Evolutionary conservation across 1,140 invertebrate genomes (phyloP).

Genomic region (Drosophila subobscura): DNA sequence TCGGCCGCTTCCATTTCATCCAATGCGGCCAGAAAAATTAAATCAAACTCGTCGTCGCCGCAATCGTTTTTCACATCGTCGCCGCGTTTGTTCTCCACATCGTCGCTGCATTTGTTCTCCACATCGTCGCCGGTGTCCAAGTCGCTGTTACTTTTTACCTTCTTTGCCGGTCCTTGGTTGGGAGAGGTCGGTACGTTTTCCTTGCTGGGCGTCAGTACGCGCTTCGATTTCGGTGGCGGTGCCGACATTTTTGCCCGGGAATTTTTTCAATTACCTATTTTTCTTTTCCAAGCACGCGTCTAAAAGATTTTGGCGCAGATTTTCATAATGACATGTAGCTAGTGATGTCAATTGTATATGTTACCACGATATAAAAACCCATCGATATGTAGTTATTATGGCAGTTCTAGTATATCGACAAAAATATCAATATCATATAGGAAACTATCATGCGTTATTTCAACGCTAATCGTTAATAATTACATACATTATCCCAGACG

Average conservation of each 20-base stretch:
- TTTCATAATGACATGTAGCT: neutral
- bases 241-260: slow-evolving; percentile 1
- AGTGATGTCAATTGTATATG: too few species aligned
- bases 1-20: slow-evolving; percentile 19
- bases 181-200: slow-evolving; percentile 23
- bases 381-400: too few species aligned
- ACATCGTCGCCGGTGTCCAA: slow-evolving; percentile 8
- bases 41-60: slow-evolving; percentile 58
- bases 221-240: slow-evolving; percentile 46
- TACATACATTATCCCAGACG: too few species aligned
- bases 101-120: slow-evolving; percentile 32
- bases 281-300: neutral
- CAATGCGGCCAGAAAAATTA: slow-evolving; percentile 28
- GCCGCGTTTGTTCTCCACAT: slow-evolving; percentile 35
- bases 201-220: slow-evolving; percentile 61
- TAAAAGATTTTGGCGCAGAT: slow-evolving; percentile 32
- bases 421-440: too few species aligned
- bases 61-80: slow-evolving; percentile 49
- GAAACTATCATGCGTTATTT: too few species aligned
- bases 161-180: slow-evolving; percentile 16
- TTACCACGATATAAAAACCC: too few species aligned
- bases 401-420: too few species aligned
- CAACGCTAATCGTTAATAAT: too few species aligned
- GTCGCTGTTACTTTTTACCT: slow-evolving; percentile 30
- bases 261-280: neutral